Evolutionary conservation across 2,113 vertebrate genomes (phyloP).

Genomic region (Lipotes vexillifer): DNA sequence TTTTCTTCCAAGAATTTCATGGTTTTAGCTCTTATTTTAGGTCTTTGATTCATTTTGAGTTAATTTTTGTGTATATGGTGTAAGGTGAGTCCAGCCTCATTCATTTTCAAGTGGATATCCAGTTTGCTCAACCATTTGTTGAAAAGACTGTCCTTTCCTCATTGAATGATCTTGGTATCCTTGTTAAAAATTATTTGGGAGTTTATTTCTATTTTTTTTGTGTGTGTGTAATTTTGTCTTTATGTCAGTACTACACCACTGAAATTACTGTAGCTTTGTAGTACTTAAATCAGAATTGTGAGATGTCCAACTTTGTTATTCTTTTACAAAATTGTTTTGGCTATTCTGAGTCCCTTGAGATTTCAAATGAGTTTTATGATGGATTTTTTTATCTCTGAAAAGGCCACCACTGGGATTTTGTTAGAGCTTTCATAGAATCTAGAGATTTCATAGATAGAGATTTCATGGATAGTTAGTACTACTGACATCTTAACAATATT

Average conservation of each 20-base stretch:
- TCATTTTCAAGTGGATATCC: neutral
- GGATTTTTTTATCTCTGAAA: neutral
- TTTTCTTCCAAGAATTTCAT: neutral
- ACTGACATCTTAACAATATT: neutral
- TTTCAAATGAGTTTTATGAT: neutral
- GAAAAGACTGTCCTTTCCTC: neutral
- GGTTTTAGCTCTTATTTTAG: neutral
- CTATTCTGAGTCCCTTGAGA: neutral
- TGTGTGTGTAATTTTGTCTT: neutral
- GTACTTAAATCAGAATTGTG: neutral
- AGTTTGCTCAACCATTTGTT: neutral
- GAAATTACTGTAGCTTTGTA: neutral
- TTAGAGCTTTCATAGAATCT: neutral
- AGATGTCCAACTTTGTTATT: neutral
- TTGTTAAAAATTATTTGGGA: neutral
- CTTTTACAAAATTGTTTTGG: neutral
- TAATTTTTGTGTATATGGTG: neutral
- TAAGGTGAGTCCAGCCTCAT: neutral
- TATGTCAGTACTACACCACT: neutral
- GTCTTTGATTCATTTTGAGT: neutral
- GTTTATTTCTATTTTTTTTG: neutral
- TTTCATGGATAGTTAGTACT: neutral
- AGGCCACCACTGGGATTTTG: neutral
- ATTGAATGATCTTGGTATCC: neutral
- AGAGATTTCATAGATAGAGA: neutral